Evolutionary conservation across 2,888 invertebrate species (phyloP), one percentile per base, ranked within the genome.

Genomic region (Andrena minutula): DNA sequence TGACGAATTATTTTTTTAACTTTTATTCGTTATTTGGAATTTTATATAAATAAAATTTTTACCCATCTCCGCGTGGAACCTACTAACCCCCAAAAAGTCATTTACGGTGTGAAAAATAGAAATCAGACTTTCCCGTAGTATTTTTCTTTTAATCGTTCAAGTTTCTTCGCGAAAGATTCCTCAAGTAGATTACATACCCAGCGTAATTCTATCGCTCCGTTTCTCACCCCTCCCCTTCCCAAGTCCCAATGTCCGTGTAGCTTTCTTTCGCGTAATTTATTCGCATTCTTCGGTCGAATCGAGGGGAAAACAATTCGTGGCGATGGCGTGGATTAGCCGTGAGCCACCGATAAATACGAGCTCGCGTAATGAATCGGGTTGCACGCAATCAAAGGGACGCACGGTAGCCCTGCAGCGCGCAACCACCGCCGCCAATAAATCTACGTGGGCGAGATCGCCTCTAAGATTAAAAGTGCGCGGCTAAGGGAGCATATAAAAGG

Each of bases 381-480:
- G 69, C 75, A 61, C 79, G 79, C 68, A 79, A 87, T 87, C 75
- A 75, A 75, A 71, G 71, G 58, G 63, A 64, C 41, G 58, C 65
- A 56, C 86, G 70, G 86, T 81, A 83, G 75, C 74, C 79, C 74
- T 79, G 76, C 76, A 83, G 77, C 69, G 78, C 60, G 75, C 75
- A 58, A 61, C 73, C 53, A 74, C 81, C 73, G 77, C 75, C 71
- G 89, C 82, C 86, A 86, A 89, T 88, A 89, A 89, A 89, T 89
- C 88, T 87, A 85, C 87, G 82, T 82, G 87, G 81, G 82, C 80
- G 82, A 88, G 89, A 89, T 89, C 86, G 83, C 73, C 79, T 84
- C 81, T 82, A 79, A 89, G 89, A 89, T 89, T 89, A 89, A 85
- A 83, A 72, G 83, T 77, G 79, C 82, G 79, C 83, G 82, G 74